phyloP scores from a whole-genome alignment of 2,797 vertebrate genomes.

The Pogoniulus pusillus region DNA sequence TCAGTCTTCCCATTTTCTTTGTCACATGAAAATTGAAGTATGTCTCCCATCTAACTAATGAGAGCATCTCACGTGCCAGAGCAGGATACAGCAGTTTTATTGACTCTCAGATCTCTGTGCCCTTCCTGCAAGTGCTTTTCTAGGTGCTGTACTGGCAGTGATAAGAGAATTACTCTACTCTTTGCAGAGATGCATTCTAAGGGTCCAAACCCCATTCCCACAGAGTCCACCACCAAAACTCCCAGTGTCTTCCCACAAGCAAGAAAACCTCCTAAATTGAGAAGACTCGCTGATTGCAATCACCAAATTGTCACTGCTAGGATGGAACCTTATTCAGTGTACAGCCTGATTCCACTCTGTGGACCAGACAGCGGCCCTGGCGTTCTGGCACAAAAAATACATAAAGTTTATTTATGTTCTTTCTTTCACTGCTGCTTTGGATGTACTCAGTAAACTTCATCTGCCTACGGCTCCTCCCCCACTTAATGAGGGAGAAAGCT shows the following conservation, averaged over 20 bases:
- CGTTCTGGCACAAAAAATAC: conserved; percentile 71
- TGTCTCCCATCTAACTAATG: not conserved
- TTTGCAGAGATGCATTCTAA: conserved; percentile 11
- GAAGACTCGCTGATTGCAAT: conserved; percentile 26
- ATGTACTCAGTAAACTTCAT: conserved; percentile 98
- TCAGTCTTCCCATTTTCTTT: conserved; percentile 8
- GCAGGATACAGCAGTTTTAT: not conserved
- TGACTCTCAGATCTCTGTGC: conserved; percentile 18
- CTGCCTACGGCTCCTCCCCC: conserved; percentile 98
- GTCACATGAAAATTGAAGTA: not conserved
- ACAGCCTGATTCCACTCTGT: conserved; percentile 71
- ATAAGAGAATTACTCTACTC: not conserved
- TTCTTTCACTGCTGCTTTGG: conserved; percentile 94
- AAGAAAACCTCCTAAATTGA: not conserved
- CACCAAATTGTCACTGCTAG: conserved; percentile 47
- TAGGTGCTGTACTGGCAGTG: conserved; percentile 38
- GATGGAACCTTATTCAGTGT: conserved; percentile 69
- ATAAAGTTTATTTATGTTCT: conserved; percentile 88
- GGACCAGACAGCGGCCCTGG: conserved; percentile 69
- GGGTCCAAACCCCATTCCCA: not conserved
- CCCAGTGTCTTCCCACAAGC: not conserved
- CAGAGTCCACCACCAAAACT: not conserved
- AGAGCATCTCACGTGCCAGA: conserved; percentile 4
- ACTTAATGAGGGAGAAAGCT: conserved; percentile 99
- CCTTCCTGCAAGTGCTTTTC: not conserved